These are phyloP conservation scores for Hydra vulgaris DNA, from an alignment of 30 jellyfish, hydroid and myxozoan species.

Conservation along the genomic window DNA sequence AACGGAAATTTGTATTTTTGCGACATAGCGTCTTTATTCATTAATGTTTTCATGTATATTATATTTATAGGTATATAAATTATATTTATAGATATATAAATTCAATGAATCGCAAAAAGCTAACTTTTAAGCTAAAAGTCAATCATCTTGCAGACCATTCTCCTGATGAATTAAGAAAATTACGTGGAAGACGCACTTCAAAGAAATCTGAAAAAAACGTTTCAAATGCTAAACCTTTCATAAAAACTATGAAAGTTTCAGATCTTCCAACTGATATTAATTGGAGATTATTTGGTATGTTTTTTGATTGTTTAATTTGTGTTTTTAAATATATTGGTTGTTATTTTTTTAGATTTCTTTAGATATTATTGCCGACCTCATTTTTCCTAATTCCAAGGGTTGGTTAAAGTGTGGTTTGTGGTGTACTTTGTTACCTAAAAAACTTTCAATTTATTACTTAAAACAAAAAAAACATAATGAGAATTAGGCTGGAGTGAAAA, in stretches of 20 bases:
- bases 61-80: no score
- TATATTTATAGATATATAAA: conserved; percentile 24
- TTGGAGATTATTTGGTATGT: conserved; percentile 38
- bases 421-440: no score
- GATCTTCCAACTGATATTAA: conserved; percentile 30
- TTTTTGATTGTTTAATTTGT: neutral
- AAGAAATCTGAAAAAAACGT: neutral
- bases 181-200: conserved; percentile 30
- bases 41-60: no score
- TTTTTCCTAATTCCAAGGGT: no score
- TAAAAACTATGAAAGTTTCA: neutral
- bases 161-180: conserved; percentile 15
- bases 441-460: no score
- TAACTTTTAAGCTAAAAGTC: conserved; percentile 22
- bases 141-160: conserved; percentile 39
- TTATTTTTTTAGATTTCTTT: neutral
- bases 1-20: no score
- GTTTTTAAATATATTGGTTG: neutral
- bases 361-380: no score
- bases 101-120: conserved; percentile 34
- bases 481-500: no score
- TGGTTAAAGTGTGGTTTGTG: no score
- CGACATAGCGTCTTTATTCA: no score
- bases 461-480: no score
- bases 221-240: conserved; percentile 28